These are phyloP conservation scores for Megalurothrips usitatus DNA, from an alignment of 2,888 invertebrate species.

Conservation along the genomic window DNA sequence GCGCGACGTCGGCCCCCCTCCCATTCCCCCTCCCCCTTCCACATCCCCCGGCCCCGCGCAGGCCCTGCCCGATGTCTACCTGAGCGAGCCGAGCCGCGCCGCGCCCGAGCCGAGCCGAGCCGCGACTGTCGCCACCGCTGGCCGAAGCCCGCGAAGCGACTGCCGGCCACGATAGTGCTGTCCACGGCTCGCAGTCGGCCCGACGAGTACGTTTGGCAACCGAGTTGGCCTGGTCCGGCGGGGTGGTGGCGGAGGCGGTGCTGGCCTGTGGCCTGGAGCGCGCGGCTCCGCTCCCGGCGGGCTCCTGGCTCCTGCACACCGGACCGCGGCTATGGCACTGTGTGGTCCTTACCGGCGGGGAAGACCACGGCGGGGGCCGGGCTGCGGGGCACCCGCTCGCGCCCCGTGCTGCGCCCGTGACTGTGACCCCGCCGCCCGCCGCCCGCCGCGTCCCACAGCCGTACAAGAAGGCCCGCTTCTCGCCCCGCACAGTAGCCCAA, in stretches of 20 bases:
- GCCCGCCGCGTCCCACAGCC: too few species aligned
- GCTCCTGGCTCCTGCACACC: background rate
- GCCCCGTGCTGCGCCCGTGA: too few species aligned
- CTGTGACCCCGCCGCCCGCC: background rate
- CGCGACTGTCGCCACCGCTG: background rate
- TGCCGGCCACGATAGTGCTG: too few species aligned
- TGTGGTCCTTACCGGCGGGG: too few species aligned
- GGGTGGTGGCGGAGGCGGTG: too few species aligned
- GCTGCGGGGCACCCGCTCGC: background rate
- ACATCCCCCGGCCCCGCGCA: background rate
- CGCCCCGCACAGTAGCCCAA: too few species aligned
- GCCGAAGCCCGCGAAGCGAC: background rate
- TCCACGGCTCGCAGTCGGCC: background rate
- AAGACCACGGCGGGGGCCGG: background rate
- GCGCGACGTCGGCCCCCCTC: background rate
- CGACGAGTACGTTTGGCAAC: background rate
- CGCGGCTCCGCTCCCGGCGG: too few species aligned
- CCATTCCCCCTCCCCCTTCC: background rate
- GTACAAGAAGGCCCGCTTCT: too few species aligned
- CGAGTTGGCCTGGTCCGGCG: too few species aligned
- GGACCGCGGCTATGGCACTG: background rate
- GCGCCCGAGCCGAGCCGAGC: background rate
- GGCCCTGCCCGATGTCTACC: background rate
- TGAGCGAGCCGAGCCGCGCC: background rate
- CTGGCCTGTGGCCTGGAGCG: too few species aligned